phyloP scores from a whole-genome alignment of 2,113 vertebrate genomes.

The Xiphias gladius region DNA sequence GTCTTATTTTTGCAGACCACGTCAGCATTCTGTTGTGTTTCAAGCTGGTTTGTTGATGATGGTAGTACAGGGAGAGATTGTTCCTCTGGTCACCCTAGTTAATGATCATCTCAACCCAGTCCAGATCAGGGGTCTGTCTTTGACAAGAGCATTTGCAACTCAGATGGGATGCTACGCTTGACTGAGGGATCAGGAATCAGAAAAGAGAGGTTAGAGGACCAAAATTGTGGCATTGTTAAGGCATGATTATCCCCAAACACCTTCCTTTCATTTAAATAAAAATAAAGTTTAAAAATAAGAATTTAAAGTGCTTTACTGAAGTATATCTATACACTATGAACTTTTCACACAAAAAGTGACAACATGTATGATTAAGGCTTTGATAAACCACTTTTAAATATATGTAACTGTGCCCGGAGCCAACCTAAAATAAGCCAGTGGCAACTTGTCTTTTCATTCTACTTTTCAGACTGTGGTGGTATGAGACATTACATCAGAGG shows the following conservation, averaged over 20 bases:
- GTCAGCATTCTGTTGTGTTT: neutral
- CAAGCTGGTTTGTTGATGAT: slow-evolving; percentile 8
- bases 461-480: neutral
- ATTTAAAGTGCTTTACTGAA: slow-evolving; percentile 31
- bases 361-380: neutral
- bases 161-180: neutral
- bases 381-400: slow-evolving; percentile 22
- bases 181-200: neutral
- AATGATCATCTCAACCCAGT: slow-evolving; percentile 11
- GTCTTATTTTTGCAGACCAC: neutral
- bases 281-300: slow-evolving; percentile 16
- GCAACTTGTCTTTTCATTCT: slow-evolving; percentile 3
- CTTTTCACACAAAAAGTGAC: slow-evolving; percentile 21
- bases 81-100: slow-evolving; percentile 4
- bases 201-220: neutral
- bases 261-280: slow-evolving; percentile 36
- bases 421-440: neutral
- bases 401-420: neutral
- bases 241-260: slow-evolving; percentile 37
- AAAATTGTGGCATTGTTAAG: slow-evolving; percentile 40
- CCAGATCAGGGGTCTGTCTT: neutral
- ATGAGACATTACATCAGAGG: slow-evolving; percentile 6
- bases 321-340: slow-evolving; percentile 1
- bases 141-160: neutral
- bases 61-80: neutral